Conservation (phyloP, 1,140 invertebrate species). For the Bursaphelenchus mucronatus region DNA sequence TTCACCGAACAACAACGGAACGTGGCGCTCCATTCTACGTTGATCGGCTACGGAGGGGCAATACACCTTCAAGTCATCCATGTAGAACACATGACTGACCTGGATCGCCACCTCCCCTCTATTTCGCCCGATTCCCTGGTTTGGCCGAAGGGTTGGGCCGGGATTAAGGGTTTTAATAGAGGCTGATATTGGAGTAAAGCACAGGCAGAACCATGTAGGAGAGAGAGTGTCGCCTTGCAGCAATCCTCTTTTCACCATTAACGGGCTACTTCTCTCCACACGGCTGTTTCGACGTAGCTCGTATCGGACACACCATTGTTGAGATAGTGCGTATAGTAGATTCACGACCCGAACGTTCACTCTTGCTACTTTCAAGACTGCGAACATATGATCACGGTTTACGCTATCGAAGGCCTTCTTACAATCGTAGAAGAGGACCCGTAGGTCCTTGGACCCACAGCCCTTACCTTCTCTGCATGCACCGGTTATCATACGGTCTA, state of each 20-base stretch:
- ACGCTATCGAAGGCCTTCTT: slow-evolving; percentile 38
- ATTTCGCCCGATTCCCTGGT: not conserved
- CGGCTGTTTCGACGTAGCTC: slow-evolving; percentile 8
- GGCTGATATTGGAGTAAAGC: slow-evolving; percentile 21
- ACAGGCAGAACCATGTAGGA: slow-evolving; percentile 30
- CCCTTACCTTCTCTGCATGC: slow-evolving; percentile 18
- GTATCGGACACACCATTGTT: slow-evolving; percentile 28
- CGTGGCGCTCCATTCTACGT: not conserved
- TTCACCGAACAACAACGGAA: slow-evolving; percentile 20
- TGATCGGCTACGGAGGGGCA: not conserved
- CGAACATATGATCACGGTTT: slow-evolving; percentile 27
- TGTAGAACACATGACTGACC: slow-evolving; percentile 39
- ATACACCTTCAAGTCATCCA: slow-evolving; percentile 39
- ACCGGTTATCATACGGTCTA: slow-evolving; percentile 29
- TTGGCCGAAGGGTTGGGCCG: not conserved
- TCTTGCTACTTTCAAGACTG: slow-evolving; percentile 12
- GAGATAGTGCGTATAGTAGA: slow-evolving; percentile 22
- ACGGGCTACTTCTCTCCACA: slow-evolving; percentile 18
- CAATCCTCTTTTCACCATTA: slow-evolving; percentile 27
- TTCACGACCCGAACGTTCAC: slow-evolving; percentile 8
- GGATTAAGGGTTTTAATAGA: slow-evolving; percentile 2
- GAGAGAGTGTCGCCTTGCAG: slow-evolving; percentile 41
- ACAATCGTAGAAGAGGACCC: slow-evolving; percentile 34
- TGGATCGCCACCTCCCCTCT: not conserved
- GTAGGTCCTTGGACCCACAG: slow-evolving; percentile 13